Evolutionary conservation across 2,888 invertebrate species (phyloP), one percentile per base, ranked within the genome.

Genomic region (Pyrrhosoma nymphula): DNA sequence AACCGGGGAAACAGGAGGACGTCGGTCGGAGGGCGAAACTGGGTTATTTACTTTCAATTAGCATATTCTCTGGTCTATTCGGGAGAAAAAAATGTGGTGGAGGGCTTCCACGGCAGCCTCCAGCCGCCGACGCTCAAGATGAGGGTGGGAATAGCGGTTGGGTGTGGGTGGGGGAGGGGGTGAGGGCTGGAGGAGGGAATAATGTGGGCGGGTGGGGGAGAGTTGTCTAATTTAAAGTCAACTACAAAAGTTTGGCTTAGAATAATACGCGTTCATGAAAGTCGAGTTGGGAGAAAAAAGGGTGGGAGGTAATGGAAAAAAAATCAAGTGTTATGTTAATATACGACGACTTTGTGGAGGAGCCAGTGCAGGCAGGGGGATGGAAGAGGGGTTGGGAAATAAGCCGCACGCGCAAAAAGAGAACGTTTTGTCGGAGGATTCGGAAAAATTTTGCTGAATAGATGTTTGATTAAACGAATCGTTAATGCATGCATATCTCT

Each of bases 41-140:
- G 93, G 93, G 93, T 93, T 93, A 93, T 93, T 93, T 93, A 93
- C 93, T 93, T 93, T 93, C 93, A 93, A 93, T 93, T 93, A 93
- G 69, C 93, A 93, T 93, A 69, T 93, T 93, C 69, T 47, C 63
- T 47, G 69, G 93, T 69, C 93, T 93, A 93, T 93, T 93, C 47
- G 26, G 35, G 60, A 60, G 60, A 93, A 75, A 93, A 93, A 69
- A 47, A 47, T 35, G 14, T 26, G 69, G 60, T 20, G 60, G 18
- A 16, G 82, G 82, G 82, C 30, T 12, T 82, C 69, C 30, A 35
- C 82, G 14, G 8, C 82, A 30, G 82, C 60, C 56, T 8, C 56
- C 60, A 47, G 60, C 82, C 82, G 35, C 35, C 35, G 26, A 82
- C 30, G 82, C 60, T 8, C n/a, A 26, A 12, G 23, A 14, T 10